Evolutionary conservation across 2,113 vertebrate genomes (phyloP).

Genomic region (Lucifuga dentata): DNA sequence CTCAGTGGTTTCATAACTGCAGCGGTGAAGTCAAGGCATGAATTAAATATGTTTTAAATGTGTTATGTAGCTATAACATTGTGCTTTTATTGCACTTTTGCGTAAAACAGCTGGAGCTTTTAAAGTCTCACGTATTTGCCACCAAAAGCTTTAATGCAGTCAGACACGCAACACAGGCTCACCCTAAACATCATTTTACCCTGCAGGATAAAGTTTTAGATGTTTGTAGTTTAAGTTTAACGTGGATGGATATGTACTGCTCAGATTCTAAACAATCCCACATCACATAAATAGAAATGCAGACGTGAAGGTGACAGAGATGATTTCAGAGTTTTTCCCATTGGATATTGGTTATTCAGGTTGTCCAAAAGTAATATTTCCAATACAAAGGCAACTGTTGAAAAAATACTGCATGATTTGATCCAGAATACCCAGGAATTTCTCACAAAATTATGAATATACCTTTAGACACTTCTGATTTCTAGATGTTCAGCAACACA

Average conservation of each 20-base stretch:
- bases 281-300: neutral
- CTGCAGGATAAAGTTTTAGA: too few relatives aligned
- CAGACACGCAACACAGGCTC: too few relatives aligned
- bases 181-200: too few relatives aligned
- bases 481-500: neutral
- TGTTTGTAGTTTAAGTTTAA: too few relatives aligned
- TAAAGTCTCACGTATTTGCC: too few relatives aligned
- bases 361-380: neutral
- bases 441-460: neutral
- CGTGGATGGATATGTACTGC: too few relatives aligned
- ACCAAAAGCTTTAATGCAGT: too few relatives aligned
- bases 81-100: slow-evolving; percentile 16
- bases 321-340: neutral
- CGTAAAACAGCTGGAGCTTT: slow-evolving; percentile 30
- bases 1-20: slow-evolving; percentile 7
- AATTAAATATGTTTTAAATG: slow-evolving; percentile 62
- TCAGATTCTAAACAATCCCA: slow-evolving; percentile 10
- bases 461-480: neutral
- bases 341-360: neutral
- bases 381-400: neutral
- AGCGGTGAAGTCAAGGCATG: slow-evolving; percentile 13
- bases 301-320: neutral
- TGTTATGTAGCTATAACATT: slow-evolving; percentile 22
- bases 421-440: neutral
- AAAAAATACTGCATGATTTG: too few relatives aligned